phyloP scores from a whole-genome alignment of 2,113 vertebrate genomes.

The Brienomyrus longianalis region DNA sequence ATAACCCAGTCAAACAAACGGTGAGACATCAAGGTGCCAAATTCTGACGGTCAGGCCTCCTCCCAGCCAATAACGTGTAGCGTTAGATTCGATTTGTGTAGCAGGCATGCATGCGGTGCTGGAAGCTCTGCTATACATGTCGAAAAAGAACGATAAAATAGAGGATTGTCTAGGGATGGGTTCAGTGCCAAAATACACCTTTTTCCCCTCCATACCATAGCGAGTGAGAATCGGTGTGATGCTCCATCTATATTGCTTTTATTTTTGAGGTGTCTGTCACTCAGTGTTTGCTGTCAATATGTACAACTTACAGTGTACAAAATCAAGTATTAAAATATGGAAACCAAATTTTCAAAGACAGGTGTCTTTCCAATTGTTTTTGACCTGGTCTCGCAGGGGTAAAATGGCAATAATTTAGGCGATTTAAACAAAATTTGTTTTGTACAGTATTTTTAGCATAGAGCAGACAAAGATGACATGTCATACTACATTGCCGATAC shows the following conservation, averaged over 20 bases:
- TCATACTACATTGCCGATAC: background rate
- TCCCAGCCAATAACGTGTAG: background rate
- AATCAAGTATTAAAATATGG: conserved; percentile 50
- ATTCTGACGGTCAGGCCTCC: background rate
- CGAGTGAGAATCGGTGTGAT: background rate
- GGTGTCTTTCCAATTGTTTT: conserved; percentile 19
- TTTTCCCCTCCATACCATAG: background rate
- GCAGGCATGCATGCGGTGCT: background rate
- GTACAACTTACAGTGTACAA: background rate
- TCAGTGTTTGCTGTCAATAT: background rate
- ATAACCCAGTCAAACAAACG: background rate
- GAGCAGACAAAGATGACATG: background rate
- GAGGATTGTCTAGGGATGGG: background rate
- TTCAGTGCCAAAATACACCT: background rate
- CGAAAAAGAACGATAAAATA: background rate
- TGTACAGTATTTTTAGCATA: background rate
- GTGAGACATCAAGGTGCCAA: background rate
- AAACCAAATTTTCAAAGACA: conserved; percentile 59
- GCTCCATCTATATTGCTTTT: background rate
- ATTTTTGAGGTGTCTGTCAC: background rate
- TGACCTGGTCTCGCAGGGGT: background rate
- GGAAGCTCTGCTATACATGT: background rate
- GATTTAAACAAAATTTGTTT: background rate
- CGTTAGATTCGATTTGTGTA: background rate
- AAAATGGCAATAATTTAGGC: conserved; percentile 21